Evolutionary conservation across 2,888 invertebrate species (phyloP), one percentile per base, ranked within the genome.

Genomic region (Dryococelus australis): DNA sequence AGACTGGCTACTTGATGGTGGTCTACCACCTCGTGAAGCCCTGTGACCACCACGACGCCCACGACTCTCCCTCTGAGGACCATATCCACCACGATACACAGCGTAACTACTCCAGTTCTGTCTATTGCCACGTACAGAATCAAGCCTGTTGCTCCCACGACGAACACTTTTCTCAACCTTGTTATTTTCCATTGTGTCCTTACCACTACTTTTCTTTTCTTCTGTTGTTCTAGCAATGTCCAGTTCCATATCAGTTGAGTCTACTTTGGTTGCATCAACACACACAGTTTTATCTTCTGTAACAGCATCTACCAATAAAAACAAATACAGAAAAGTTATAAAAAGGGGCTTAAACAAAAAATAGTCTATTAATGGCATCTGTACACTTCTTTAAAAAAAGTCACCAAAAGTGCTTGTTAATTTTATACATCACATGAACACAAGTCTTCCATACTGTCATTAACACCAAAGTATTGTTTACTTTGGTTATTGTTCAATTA

Each of bases 11-110:
- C 92, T 92, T 8, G 91, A 91, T n/a, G 92, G 90, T 65, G 79
- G 79, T 86, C 92, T 91, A 4, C 91, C 91, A 43, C 81, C 81
- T 51, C 80, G 87, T 90, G 93, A 88, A 89, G 93, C 88, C 89
- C 92, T 90, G 89, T 91, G 90, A 20, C 91, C 91, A 65, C 91
- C 91, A 86, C 92, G 90, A 85, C 92, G 91, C 85, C 92, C 91
- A 86, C 92, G 91, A 90, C 93, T 90, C 92, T 94, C 91, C 91
- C 93, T 91, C 91, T 93, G 90, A 92, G 94, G 90, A 43, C 87
- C 86, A 86, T 87, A 88, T 43, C 88, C 84, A 24, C 87, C 86
- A 84, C 86, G 87, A 43, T 87, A 88, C 13, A 88, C 87, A 26
- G 88, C 87, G 43, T 65, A 88, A 79, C 88, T 87, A 16, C 87